A percentile compares a stretch with the other conserved stretches of the same genome.
phyloP scores from a whole-genome alignment of 2,113 vertebrate genomes.

The Ploceus nigricollis region DNA sequence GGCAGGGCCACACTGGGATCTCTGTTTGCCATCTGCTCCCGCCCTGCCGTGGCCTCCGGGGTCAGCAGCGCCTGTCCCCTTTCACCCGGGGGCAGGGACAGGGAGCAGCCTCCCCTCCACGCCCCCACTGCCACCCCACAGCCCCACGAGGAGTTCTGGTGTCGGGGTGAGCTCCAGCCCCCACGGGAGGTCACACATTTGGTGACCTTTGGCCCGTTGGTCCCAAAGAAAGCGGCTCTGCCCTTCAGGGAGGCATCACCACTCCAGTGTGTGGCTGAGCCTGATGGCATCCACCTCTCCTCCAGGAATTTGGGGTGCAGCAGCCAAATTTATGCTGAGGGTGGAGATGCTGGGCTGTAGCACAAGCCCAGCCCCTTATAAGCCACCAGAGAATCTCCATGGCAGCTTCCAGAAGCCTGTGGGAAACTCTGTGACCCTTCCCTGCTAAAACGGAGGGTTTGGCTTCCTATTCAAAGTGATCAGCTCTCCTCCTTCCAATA shows the following conservation, averaged over 20 bases:
- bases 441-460: background rate
- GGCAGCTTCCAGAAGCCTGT: background rate
- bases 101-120: background rate
- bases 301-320: background rate
- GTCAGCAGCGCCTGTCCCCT: conserved; percentile 60
- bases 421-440: background rate
- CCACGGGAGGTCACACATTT: background rate
- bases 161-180: background rate
- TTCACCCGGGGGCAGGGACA: conserved; percentile 20
- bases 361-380: background rate
- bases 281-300: background rate
- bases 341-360: background rate
- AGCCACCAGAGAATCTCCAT: background rate
- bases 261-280: fast-evolving
- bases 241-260: fast-evolving
- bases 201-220: background rate
- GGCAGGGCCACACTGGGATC: conserved; percentile 26
- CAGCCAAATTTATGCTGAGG: too few relatives aligned
- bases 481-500: background rate
- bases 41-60: conserved; percentile 25
- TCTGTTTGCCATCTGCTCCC: conserved; percentile 72
- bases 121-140: fast-evolving
- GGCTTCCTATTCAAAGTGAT: background rate
- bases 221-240: background rate
- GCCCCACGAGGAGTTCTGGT: fast-evolving